Percentiles rank a stretch among this genome's conserved stretches.
phyloP scores from a whole-genome alignment of 2,888 invertebrate species.

The Drosophila mimetica region DNA sequence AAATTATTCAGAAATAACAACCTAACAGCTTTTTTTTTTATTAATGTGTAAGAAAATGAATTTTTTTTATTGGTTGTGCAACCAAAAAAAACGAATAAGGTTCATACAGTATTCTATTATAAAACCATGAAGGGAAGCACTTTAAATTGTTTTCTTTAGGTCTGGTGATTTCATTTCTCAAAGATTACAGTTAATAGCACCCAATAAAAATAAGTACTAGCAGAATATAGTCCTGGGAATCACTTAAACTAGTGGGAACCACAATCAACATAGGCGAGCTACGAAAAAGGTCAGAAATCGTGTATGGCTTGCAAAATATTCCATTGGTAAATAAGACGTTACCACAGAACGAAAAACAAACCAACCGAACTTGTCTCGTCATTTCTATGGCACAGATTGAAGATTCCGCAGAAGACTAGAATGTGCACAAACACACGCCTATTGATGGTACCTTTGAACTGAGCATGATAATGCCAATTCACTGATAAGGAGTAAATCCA shows the following conservation, averaged over 20 bases:
- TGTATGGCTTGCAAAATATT: conserved; percentile 39
- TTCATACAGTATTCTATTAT: not conserved
- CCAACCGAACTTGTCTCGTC: conserved; percentile 37
- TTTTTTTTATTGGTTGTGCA: not conserved
- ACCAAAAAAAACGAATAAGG: not conserved
- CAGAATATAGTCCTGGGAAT: conserved; percentile 9
- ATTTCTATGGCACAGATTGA: conserved; percentile 61
- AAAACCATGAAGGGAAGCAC: not conserved
- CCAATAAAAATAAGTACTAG: not conserved
- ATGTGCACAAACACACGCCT: conserved; percentile 12
- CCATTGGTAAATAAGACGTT: conserved; percentile 52
- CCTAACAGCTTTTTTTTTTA: too few relatives aligned
- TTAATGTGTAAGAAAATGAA: too few relatives aligned
- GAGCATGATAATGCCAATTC: conserved; percentile 54
- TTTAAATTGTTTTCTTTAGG: not conserved
- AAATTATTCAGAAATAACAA: too few relatives aligned
- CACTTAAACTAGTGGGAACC: conserved; percentile 10
- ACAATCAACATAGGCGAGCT: not conserved
- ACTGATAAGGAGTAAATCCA: conserved; percentile 64
- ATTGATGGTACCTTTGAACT: conserved; percentile 67
- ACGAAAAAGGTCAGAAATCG: conserved; percentile 8
- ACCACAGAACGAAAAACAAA: conserved; percentile 19
- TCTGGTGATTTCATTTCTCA: too few relatives aligned
- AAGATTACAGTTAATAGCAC: not conserved
- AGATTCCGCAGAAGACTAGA: conserved; percentile 38